phyloP scores from a whole-genome alignment of 1,140 invertebrate species.

The Teleopsis dalmanni region DNA sequence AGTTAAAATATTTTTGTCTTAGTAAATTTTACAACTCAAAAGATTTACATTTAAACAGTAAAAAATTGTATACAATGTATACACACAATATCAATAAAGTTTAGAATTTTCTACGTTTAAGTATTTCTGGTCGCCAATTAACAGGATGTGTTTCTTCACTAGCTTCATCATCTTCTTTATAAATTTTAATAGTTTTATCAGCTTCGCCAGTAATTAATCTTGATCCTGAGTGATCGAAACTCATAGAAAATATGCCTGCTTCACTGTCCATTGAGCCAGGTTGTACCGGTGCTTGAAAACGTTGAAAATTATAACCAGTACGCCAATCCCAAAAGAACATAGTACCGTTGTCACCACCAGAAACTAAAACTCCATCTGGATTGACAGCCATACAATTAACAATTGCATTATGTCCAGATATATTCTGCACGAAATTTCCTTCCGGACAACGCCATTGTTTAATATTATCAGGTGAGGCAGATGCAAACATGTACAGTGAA shows the following conservation, averaged over 20 bases:
- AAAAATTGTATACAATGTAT: too few species aligned
- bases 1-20: too few species aligned
- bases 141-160: conserved; percentile 95
- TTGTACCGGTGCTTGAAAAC: conserved; percentile 82
- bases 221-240: conserved; percentile 88
- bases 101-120: conserved; percentile 83
- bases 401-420: conserved; percentile 95
- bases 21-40: too few species aligned
- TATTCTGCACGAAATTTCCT: conserved; percentile 96
- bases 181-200: conserved; percentile 99
- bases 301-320: conserved; percentile 96
- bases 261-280: conserved; percentile 99
- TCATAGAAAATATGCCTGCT: conserved; percentile 92
- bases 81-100: too few species aligned
- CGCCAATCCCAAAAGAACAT: conserved; percentile 99
- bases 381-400: conserved; percentile 95
- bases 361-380: conserved; percentile 89
- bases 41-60: too few species aligned
- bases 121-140: conserved; percentile 93
- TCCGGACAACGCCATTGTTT: conserved; percentile 99
- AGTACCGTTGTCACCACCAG: conserved; percentile 98
- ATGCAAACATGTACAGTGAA: conserved; percentile 90
- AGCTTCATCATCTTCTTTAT: conserved; percentile 94
- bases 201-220: conserved; percentile 94
- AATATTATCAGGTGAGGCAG: conserved; percentile 96